Evolutionary conservation across 1,140 invertebrate genomes (phyloP).

Genomic region (Pemphigus obesinymphae): DNA sequence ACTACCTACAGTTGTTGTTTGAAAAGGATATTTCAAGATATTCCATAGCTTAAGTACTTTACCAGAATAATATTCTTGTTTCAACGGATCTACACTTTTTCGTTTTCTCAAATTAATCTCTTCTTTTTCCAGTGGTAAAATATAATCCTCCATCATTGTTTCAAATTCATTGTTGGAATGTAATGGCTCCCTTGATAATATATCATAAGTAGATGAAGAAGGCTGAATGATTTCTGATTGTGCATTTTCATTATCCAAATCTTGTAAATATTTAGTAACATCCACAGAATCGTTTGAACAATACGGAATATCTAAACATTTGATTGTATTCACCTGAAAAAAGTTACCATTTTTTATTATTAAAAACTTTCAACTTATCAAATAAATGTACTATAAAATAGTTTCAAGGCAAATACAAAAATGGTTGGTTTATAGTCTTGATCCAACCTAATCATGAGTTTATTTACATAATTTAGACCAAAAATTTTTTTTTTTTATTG

Average conservation of each 20-base stretch:
- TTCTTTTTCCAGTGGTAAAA: neutral
- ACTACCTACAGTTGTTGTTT: neutral
- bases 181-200: neutral
- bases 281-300: neutral
- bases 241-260: neutral
- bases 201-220: neutral
- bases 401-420: too few species aligned
- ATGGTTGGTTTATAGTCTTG: too few species aligned
- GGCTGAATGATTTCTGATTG: neutral
- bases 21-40: neutral
- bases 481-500: too few species aligned
- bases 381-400: too few species aligned
- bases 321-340: neutral
- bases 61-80: neutral
- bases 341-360: too few species aligned
- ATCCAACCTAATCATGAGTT: too few species aligned
- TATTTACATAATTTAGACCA: too few species aligned
- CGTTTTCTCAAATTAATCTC: neutral
- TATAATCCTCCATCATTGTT: neutral
- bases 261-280: neutral
- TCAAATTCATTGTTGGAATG: neutral
- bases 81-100: neutral
- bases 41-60: neutral
- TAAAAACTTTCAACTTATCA: too few species aligned
- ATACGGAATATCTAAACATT: neutral